A percentile compares a stretch with the other conserved stretches of the same genome.
Conservation (phyloP, 2,113 vertebrate species). For the Gracilinanus agilis region DNA sequence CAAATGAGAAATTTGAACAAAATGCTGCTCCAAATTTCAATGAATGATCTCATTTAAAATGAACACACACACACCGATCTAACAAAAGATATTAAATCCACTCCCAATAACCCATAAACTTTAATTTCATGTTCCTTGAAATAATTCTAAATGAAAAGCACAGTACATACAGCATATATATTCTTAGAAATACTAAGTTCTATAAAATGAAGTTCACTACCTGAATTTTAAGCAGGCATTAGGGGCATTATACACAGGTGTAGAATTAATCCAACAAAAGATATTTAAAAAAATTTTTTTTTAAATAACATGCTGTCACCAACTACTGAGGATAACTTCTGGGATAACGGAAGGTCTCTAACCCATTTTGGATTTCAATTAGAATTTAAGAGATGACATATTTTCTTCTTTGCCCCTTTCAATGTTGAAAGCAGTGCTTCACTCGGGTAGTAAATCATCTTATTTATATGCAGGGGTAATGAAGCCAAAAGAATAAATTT, state of each 20-base stretch:
- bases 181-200: conserved; percentile 45
- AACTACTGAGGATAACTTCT: conserved; percentile 31
- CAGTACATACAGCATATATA: not conserved
- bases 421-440: conserved; percentile 45
- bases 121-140: conserved; percentile 59
- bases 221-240: conserved; percentile 11
- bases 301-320: not conserved
- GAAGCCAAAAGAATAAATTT: conserved; percentile 9
- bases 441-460: conserved; percentile 44
- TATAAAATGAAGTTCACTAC: conserved; percentile 25
- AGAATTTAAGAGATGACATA: conserved; percentile 41
- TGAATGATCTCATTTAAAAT: conserved; percentile 51
- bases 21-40: conserved; percentile 58
- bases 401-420: conserved; percentile 48
- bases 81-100: conserved; percentile 62
- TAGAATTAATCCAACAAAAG: conserved; percentile 40
- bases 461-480: conserved; percentile 45
- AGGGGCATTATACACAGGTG: conserved; percentile 33
- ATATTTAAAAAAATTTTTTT: not conserved
- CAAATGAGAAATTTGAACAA: conserved; percentile 73
- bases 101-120: conserved; percentile 55
- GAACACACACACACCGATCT: conserved; percentile 42
- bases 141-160: conserved; percentile 62
- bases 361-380: conserved; percentile 45
- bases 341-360: conserved; percentile 41